Conservation (phyloP, 2,797 vertebrate species). For the Distichodus sexfasciatus region DNA sequence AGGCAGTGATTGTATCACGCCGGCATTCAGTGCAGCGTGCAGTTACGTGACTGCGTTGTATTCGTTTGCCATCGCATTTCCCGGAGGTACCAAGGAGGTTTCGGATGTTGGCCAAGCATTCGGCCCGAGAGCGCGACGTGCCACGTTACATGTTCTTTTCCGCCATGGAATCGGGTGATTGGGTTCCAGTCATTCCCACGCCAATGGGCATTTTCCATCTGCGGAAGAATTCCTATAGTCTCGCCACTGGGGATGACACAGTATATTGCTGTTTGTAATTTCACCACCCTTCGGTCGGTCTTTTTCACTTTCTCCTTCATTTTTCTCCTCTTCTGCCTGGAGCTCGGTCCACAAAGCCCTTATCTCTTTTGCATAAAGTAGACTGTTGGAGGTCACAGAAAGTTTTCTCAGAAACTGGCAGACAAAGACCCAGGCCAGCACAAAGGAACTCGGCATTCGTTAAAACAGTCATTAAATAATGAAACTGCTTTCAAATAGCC, state of each 20-base stretch:
- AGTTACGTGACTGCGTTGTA: not conserved
- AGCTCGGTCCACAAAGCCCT: not conserved
- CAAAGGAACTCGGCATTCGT: not conserved
- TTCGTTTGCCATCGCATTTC: constrained; percentile 56
- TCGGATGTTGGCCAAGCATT: not conserved
- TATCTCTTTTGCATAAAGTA: not conserved
- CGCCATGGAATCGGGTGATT: constrained; percentile 10
- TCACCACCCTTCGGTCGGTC: no score
- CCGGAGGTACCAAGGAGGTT: constrained; percentile 6
- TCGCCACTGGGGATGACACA: not conserved
- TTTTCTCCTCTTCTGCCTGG: not conserved
- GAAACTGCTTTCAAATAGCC: constrained; percentile 7
- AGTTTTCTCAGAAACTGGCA: constrained; percentile 18
- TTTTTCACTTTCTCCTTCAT: no score
- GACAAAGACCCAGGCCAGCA: not conserved
- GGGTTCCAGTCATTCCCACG: constrained; percentile 19
- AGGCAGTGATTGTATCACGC: not conserved
- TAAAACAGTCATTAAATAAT: constrained; percentile 12
- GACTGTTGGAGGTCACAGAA: constrained; percentile 16
- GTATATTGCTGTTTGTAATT: no score
- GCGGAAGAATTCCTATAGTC: constrained; percentile 10
- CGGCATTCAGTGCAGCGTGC: not conserved
- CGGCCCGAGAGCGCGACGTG: not conserved
- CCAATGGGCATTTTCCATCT: not conserved
- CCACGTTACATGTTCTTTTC: not conserved